Base-by-base conservation (phyloP, 2,113 vertebrate species). In the Columbina picui region DNA sequence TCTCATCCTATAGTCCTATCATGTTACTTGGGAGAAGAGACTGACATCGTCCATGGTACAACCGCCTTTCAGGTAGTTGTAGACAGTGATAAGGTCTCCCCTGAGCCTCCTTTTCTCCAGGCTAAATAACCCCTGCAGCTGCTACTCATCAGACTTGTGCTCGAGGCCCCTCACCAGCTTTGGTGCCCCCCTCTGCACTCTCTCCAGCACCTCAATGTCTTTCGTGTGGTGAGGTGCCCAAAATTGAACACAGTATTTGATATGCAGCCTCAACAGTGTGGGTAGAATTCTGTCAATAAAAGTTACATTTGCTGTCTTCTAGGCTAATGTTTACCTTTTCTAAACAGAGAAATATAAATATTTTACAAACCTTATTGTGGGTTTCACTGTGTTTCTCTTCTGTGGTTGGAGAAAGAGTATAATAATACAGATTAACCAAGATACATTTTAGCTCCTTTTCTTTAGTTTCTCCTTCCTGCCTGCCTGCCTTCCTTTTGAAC, bases 181-280 rank as follows among this genome's bases (percentile, higher is more conserved):
- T 0, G 0, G 1, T 34, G 3, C 6, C 2, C 12, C 30, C 14
- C 53, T 64, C 8, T 73, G 47, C 17, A 20, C 19, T 7, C 0
- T 0, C 26, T 86, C 26, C 16, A 32, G 26, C 21, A 60, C 20
- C 26, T 59, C 16, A 22, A 7, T 52, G 32, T 70, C 23, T 6
- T 32, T 82, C 26, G 7, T 56, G 14, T 13, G 2, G 1, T 53
- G 49, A 36, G 30, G 2, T 4, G 3, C 17, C 4, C 43, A 27
- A 6, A 49, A 27, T 7, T 30, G 45, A 29, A 2, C 9, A 32
- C 13, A 41, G 8, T 1, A 29, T 26, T 34, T 1, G 1, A 63
- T 30, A 5, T 56, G 29, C 0, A 0, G 6, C 22, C 13, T 73
- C 64, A 27, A 5, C 36, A 67, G n/a, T 12, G 10, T 18, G 0